phyloP scores from a whole-genome alignment of 2,113 vertebrate species.

The Poeciliopsis turrubarensis region DNA sequence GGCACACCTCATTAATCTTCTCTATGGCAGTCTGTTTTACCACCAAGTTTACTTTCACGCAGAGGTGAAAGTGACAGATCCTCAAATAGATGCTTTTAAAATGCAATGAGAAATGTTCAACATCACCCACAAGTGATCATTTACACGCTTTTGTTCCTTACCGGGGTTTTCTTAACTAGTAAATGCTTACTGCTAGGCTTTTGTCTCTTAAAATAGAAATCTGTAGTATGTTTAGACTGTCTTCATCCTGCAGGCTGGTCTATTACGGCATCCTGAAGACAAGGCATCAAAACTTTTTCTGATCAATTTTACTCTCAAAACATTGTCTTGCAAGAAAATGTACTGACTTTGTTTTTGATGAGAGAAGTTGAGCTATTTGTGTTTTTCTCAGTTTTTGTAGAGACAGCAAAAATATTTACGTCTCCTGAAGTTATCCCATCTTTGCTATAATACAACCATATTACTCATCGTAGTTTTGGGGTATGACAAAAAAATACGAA shows the following conservation, averaged over 20 bases:
- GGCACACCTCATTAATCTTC: slow-evolving; percentile 76
- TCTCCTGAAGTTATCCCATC: not conserved
- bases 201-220: slow-evolving; percentile 54
- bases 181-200: slow-evolving; percentile 26
- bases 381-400: not conserved
- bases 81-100: slow-evolving; percentile 28
- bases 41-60: slow-evolving; percentile 67
- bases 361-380: not conserved
- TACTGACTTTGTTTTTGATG: not conserved
- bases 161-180: slow-evolving; percentile 13
- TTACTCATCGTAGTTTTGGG: not conserved
- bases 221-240: not conserved
- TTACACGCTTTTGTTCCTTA: slow-evolving; percentile 60
- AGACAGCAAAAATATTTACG: not conserved
- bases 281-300: not conserved
- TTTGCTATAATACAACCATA: not conserved
- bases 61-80: slow-evolving; percentile 76
- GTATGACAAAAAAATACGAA: not conserved
- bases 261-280: not conserved
- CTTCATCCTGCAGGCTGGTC: not conserved
- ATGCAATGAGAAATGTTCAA: slow-evolving; percentile 64
- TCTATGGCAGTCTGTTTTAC: slow-evolving; percentile 61
- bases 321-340: not conserved
- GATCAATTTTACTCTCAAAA: not conserved
- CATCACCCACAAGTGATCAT: slow-evolving; percentile 64